phyloP scores from a whole-genome alignment of 2,113 vertebrate species.

The Amazona guildingii region DNA sequence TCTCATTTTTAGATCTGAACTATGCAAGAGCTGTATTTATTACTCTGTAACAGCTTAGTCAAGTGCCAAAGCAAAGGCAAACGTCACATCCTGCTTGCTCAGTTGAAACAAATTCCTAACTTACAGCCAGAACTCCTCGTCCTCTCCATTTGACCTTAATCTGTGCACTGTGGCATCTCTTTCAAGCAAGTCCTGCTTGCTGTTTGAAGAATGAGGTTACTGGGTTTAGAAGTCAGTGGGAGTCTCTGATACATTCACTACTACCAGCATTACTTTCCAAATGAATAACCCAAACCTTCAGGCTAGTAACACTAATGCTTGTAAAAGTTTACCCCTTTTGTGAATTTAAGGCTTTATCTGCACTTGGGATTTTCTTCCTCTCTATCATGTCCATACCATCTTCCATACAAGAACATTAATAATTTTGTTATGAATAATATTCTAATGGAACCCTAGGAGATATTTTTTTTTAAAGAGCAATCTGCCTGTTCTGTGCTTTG shows the following conservation, averaged over 20 bases:
- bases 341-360: background rate
- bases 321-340: background rate
- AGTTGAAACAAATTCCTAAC: background rate
- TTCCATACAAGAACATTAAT: background rate
- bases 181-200: background rate
- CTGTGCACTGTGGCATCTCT: background rate
- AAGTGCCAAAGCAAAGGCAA: background rate
- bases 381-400: background rate
- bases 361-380: background rate
- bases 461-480: background rate
- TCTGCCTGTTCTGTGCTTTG: background rate
- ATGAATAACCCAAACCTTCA: background rate
- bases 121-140: background rate
- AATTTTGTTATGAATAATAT: background rate
- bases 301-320: background rate
- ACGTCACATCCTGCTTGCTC: background rate
- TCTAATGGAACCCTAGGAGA: background rate
- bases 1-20: conserved; percentile 27
- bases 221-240: background rate
- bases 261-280: background rate
- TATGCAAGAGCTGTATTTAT: conserved; percentile 6
- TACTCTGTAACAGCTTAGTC: background rate
- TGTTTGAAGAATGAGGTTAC: background rate
- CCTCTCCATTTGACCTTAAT: conserved; percentile 32
- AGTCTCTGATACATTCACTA: background rate